A percentile compares a stretch with the other conserved stretches of the same genome.
phyloP scores from a whole-genome alignment of 2,797 vertebrate species.

The Enteromius treurensis region DNA sequence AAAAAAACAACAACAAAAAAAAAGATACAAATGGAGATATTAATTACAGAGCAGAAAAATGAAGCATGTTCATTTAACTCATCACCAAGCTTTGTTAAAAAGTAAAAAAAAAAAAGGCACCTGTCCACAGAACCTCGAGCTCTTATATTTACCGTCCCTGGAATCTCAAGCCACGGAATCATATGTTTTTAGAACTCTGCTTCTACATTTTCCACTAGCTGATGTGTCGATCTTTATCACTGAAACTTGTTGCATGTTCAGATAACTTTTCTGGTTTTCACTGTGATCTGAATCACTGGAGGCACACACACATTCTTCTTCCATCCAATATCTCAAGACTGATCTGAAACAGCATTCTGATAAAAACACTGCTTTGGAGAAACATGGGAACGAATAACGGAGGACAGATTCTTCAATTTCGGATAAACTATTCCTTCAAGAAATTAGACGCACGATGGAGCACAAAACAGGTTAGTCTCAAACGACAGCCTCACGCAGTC shows the following conservation, averaged over 20 bases:
- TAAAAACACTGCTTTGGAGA: neutral
- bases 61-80: neutral
- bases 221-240: neutral
- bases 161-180: neutral
- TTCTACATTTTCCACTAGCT: neutral
- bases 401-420: neutral
- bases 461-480: neutral
- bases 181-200: neutral
- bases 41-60: neutral
- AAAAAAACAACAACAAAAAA: neutral
- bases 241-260: neutral
- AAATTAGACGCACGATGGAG: neutral
- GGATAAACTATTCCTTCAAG: neutral
- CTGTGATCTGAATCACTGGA: conserved; percentile 5
- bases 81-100: neutral
- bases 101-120: neutral
- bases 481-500: neutral
- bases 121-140: neutral
- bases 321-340: neutral
- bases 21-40: neutral
- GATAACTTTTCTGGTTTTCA: neutral
- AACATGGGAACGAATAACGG: neutral
- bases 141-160: neutral
- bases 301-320: neutral
- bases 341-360: neutral